These are phyloP conservation scores for Hartigia nigra DNA, from an alignment of 2,888 invertebrate genomes.

Conservation along the genomic window DNA sequence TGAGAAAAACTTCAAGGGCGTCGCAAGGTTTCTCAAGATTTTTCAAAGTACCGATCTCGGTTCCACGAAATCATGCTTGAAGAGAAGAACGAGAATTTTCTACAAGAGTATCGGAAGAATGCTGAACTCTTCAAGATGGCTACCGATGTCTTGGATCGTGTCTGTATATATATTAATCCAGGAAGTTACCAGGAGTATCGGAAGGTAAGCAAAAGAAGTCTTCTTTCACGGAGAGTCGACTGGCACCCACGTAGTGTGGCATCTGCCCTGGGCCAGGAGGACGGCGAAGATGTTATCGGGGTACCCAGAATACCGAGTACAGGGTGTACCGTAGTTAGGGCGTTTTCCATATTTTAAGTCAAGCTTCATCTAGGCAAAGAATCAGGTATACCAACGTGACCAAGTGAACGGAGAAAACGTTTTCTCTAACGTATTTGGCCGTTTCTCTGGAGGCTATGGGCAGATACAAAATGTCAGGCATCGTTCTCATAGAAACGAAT, in stretches of 20 bases:
- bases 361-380: not conserved
- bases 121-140: not conserved
- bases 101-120: not conserved
- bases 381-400: not conserved
- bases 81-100: not conserved
- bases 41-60: not conserved
- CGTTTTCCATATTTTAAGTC: constrained; percentile 6
- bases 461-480: constrained; percentile 32
- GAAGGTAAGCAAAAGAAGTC: not conserved
- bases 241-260: not conserved
- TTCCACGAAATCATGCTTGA: not conserved
- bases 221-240: not conserved
- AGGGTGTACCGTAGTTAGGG: not conserved
- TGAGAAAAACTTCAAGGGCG: not conserved
- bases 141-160: not conserved
- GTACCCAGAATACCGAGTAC: not conserved
- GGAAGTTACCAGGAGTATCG: not conserved
- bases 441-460: constrained; percentile 13
- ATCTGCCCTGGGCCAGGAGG: not conserved
- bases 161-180: not conserved
- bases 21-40: not conserved
- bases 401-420: not conserved
- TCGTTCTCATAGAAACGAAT: constrained; percentile 16
- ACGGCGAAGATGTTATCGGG: not conserved
- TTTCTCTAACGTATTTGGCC: not conserved